These are phyloP conservation scores for Tenthredo livida DNA, from an alignment of 2,888 invertebrate genomes.

Conservation along the genomic window DNA sequence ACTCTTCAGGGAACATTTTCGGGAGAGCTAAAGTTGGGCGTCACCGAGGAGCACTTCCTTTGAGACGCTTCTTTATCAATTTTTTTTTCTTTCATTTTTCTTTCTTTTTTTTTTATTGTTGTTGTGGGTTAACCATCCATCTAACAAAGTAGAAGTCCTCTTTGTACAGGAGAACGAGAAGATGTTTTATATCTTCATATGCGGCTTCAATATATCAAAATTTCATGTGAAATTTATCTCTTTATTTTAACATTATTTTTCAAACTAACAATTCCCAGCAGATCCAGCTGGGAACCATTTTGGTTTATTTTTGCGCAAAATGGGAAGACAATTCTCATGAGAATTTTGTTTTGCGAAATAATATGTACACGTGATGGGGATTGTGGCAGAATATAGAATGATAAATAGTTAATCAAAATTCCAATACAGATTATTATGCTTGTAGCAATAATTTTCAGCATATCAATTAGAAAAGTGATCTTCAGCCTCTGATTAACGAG, in stretches of 20 bases:
- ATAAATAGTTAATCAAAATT: neutral
- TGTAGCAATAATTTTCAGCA: neutral
- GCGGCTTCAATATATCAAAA: neutral
- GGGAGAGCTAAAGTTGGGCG: slow-evolving; percentile 30
- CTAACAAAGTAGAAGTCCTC: neutral
- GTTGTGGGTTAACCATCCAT: neutral
- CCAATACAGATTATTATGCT: neutral
- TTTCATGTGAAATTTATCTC: neutral
- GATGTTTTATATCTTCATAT: neutral
- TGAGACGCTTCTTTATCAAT: neutral
- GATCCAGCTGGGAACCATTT: neutral
- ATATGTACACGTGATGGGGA: neutral
- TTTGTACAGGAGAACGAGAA: neutral
- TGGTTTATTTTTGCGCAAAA: neutral
- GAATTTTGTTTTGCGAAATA: neutral
- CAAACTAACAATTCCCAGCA: too few relatives aligned
- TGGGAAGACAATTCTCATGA: neutral
- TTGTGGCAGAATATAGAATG: neutral
- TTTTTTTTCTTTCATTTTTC: neutral
- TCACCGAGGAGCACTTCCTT: slow-evolving; percentile 21
- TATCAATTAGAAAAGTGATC: slow-evolving; percentile 17
- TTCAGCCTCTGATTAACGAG: neutral
- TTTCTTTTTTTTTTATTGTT: neutral
- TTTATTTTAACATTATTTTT: too few relatives aligned
- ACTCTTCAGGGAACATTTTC: slow-evolving; percentile 28